These are phyloP conservation scores for Fukomys damarensis DNA, from an alignment of 2,113 vertebrate species.

Conservation along the genomic window DNA sequence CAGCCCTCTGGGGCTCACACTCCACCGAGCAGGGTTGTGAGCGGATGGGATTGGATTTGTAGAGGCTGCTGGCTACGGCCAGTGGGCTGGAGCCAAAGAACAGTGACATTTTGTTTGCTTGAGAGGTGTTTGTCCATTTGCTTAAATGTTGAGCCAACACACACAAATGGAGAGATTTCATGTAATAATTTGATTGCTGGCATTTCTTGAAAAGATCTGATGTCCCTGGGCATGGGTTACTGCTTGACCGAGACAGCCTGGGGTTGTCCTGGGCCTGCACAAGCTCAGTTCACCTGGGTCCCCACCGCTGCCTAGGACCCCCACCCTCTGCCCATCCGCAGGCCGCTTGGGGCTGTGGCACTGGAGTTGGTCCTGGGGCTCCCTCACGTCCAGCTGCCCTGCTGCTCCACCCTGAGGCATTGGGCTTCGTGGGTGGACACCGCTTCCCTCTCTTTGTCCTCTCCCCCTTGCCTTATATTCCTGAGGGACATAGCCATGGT, in stretches of 20 bases:
- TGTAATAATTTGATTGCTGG: not conserved
- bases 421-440: not conserved
- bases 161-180: not conserved
- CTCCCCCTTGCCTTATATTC: not conserved
- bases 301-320: not conserved
- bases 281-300: fast-evolving
- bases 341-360: not conserved
- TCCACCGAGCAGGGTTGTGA: not conserved
- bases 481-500: not conserved
- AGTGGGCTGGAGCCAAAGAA: not conserved
- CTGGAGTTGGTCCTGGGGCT: not conserved
- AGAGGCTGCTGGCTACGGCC: not conserved
- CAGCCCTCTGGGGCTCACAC: not conserved
- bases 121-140: not conserved
- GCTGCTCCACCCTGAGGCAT: not conserved
- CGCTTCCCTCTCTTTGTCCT: not conserved
- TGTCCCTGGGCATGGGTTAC: not conserved
- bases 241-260: fast-evolving
- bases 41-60: not conserved
- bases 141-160: not conserved
- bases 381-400: not conserved
- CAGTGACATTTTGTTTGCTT: not conserved
- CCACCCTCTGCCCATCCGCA: not conserved
- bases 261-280: not conserved
- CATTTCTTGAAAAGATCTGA: not conserved